A percentile compares a stretch with the other conserved stretches of the same genome.
phyloP scores from a whole-genome alignment of 2,797 vertebrate species.

The Dipus sagitta region DNA sequence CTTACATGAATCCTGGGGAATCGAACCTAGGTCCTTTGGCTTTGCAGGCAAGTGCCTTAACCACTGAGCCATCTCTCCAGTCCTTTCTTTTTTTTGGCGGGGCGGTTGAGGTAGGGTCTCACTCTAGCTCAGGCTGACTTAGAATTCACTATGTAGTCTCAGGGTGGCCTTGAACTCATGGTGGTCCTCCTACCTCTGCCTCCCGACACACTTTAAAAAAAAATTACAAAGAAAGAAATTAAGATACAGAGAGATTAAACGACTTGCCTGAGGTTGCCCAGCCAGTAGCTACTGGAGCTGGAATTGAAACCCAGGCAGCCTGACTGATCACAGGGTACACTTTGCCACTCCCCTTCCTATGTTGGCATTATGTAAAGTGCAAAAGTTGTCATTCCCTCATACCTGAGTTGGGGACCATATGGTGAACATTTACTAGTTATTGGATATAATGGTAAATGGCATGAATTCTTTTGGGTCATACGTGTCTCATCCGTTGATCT shows the following conservation, averaged over 20 bases:
- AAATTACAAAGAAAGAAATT: too few relatives aligned
- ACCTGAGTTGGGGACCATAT: neutral
- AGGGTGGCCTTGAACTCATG: too few relatives aligned
- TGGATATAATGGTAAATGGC: neutral
- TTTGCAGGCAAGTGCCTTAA: too few relatives aligned
- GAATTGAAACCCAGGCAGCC: neutral
- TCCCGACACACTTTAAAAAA: too few relatives aligned
- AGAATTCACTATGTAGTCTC: too few relatives aligned
- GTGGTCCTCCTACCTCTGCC: too few relatives aligned
- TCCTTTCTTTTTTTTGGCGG: too few relatives aligned
- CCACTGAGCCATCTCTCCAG: too few relatives aligned
- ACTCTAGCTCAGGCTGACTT: too few relatives aligned
- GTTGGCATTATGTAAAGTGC: neutral
- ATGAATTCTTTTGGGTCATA: neutral
- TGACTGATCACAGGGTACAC: neutral
- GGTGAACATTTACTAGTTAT: neutral
- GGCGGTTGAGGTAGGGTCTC: too few relatives aligned
- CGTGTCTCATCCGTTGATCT: neutral
- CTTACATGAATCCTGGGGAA: too few relatives aligned
- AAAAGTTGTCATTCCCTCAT: neutral
- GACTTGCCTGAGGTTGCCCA: conserved; percentile 7
- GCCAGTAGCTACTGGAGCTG: neutral
- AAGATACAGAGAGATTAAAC: neutral
- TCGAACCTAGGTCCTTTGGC: too few relatives aligned
- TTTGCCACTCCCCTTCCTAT: neutral